Evolutionary conservation across 2,888 invertebrate genomes (phyloP).

Genomic region (Aradus depressus): DNA sequence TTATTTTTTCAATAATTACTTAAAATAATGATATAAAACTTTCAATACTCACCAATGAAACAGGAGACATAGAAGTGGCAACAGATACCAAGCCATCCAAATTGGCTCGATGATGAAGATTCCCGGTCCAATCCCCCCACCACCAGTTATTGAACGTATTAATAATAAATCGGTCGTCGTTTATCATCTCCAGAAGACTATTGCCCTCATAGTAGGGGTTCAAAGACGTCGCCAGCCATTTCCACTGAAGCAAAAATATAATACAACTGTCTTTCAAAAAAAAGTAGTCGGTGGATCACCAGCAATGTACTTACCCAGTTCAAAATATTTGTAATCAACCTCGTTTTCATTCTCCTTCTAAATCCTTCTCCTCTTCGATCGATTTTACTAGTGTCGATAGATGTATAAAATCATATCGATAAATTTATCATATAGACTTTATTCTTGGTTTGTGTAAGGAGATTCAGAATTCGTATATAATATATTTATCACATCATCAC

Average conservation of each 20-base stretch:
- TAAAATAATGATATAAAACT: too few species aligned
- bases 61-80: constrained; percentile 42
- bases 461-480: too few species aligned
- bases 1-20: too few species aligned
- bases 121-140: constrained; percentile 83
- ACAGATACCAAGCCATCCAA: constrained; percentile 48
- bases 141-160: constrained; percentile 69
- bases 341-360: too few species aligned
- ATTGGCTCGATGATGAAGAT: constrained; percentile 61
- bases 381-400: constrained; percentile 12
- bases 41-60: constrained; percentile 36
- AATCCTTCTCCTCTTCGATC: too few species aligned
- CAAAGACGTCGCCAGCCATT: constrained; percentile 75
- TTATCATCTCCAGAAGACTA: constrained; percentile 53
- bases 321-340: too few species aligned
- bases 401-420: neutral
- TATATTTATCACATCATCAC: too few species aligned
- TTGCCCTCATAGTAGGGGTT: constrained; percentile 91
- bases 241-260: constrained; percentile 50
- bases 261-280: constrained; percentile 9
- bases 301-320: too few species aligned
- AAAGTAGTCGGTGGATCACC: too few species aligned
- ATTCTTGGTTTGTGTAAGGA: too few species aligned
- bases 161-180: constrained; percentile 74
- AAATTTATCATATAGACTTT: too few species aligned